Evolutionary conservation across 1,140 invertebrate species (phyloP), one percentile per base, ranked within the genome.

Genomic region (Ylistrum balloti): DNA sequence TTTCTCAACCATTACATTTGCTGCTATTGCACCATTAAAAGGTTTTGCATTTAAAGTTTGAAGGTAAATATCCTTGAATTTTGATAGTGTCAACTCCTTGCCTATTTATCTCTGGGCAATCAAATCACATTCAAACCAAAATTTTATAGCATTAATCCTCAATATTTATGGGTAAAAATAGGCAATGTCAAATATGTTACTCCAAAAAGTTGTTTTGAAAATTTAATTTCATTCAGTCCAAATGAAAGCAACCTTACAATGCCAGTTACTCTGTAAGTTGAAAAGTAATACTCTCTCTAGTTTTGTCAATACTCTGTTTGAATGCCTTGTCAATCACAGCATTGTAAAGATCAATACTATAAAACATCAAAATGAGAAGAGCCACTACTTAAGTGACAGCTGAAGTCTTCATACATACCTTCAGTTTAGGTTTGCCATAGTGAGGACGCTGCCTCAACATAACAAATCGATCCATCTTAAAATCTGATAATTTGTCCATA

Each of bases 1-100:
- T 11, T n/a, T 74, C 56, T 13, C 41, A 45, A 17, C 41, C 17
- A 17, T 17, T 74, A 74, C 56, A 74, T 74, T 48, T n/a, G 5
- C 56, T 74, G 28, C 56, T 74, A 28, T 74, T 74, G n/a, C 56
- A 11, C 22, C 56, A 74, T 74, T 28, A 74, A 74, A 74, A 74
- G n/a, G 1, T 74, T 74, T n/a, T 2, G n/a, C 56, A 74, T 74
- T 74, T 74, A 74, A 74, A 74, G 56, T 74, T 9, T 74, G 1
- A 74, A 74, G 41, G 56, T 74, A 74, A 74, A 74, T 74, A 74
- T n/a, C 56, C 56, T 28, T 74, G 56, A 74, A n/a, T 74, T 74
- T n/a, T n/a, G 20, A 45, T 45, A 45, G 41, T 17, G 10, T 17
- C 41, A 74, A 28, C 22, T 74, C 56, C 9, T 9, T 28, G 1